Evolutionary conservation across 1,140 invertebrate genomes (phyloP).

Genomic region (Gonatopus flavifemur): DNA sequence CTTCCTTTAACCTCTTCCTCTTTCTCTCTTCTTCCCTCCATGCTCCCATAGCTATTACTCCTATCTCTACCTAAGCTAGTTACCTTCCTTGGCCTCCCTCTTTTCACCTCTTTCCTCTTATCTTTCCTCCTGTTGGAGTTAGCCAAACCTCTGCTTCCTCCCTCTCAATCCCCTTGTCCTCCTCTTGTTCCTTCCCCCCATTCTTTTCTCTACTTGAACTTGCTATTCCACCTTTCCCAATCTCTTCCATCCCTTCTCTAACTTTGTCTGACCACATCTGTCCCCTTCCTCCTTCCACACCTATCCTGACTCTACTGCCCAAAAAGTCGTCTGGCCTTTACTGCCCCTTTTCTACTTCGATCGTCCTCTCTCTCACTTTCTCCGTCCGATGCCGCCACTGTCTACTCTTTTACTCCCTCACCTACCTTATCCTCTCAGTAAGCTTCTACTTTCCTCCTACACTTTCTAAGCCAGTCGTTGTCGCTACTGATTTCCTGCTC

Average conservation of each 20-base stretch:
- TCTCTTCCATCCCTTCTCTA: neutral
- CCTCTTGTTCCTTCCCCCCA: neutral
- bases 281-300: neutral
- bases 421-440: neutral
- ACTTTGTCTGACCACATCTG: no score
- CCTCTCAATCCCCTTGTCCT: neutral
- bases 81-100: conserved; percentile 3
- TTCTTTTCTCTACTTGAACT: neutral
- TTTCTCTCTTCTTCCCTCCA: conserved; percentile 11
- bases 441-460: neutral
- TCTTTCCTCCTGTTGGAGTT: conserved; percentile 1
- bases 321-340: neutral
- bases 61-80: conserved; percentile 20
- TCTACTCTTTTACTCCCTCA: neutral
- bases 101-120: conserved; percentile 14
- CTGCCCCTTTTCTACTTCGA: neutral
- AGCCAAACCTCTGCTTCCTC: conserved; percentile 5
- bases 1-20: neutral
- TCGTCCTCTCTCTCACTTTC: neutral
- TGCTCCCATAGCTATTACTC: no score
- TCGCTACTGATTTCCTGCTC: no score
- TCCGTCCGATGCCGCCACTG: no score
- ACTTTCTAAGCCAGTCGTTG: neutral
- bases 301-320: no score
- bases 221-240: neutral